Evolutionary conservation across 2,113 vertebrate genomes (phyloP).

Genomic region (Periophthalmodon schlosseri): DNA sequence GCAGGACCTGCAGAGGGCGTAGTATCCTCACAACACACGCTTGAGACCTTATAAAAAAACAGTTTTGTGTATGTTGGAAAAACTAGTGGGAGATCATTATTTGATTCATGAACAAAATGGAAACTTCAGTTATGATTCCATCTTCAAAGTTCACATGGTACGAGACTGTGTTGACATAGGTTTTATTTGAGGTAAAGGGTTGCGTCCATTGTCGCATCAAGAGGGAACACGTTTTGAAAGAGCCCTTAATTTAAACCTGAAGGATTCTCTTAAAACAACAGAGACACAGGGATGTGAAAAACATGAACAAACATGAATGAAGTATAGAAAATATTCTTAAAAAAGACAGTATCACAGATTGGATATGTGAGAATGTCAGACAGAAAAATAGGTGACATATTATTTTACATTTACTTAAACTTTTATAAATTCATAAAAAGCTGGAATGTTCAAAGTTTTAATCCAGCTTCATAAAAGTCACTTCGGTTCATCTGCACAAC

Average conservation of each 20-base stretch:
- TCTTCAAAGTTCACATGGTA: neutral
- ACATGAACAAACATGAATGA: neutral
- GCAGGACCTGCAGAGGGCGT: neutral
- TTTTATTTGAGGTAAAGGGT: conserved; percentile 8
- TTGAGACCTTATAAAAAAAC: neutral
- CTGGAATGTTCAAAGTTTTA: conserved; percentile 5
- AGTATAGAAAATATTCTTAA: neutral
- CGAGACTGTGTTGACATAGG: neutral
- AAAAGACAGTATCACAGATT: neutral
- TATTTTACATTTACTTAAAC: neutral
- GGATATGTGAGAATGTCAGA: neutral
- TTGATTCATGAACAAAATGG: too few species aligned
- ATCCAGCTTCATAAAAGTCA: conserved; percentile 2
- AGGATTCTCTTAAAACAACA: conserved; percentile 4
- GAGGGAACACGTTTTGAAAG: conserved; percentile 1
- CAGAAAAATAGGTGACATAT: neutral
- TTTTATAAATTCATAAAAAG: neutral
- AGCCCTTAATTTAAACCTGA: conserved; percentile 7
- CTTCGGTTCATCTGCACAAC: neutral
- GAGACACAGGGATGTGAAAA: neutral
- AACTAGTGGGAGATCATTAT: neutral
- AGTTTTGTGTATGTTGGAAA: too few species aligned
- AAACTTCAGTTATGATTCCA: neutral
- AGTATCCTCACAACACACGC: neutral
- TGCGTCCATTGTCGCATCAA: neutral